Conservation (phyloP, 2,888 invertebrate genomes). For the Cryptus armator region DNA sequence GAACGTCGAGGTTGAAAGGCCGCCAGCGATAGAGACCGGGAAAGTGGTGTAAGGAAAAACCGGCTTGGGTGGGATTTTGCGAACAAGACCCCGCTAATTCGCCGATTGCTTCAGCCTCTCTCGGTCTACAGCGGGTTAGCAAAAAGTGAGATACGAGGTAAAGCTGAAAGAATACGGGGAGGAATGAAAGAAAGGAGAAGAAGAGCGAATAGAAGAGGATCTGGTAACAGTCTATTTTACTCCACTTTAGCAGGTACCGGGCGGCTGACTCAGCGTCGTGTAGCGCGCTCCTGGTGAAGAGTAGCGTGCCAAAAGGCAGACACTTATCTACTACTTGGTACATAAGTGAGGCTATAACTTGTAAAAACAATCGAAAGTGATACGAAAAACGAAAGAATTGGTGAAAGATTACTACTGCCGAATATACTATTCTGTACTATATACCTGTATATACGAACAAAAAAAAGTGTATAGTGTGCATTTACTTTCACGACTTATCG, state of each 20-base stretch:
- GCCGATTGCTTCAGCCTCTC: conserved; percentile 72
- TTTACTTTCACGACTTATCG: too few species aligned
- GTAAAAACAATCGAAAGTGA: conserved; percentile 1
- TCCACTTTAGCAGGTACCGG: conserved; percentile 22
- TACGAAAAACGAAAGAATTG: neutral
- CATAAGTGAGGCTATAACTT: conserved; percentile 10
- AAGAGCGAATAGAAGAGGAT: conserved; percentile 16
- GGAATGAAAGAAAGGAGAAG: conserved; percentile 6
- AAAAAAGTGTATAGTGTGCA: too few species aligned
- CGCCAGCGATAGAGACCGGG: conserved; percentile 19
- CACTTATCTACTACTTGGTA: conserved; percentile 8
- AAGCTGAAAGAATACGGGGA: neutral
- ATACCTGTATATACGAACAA: neutral
- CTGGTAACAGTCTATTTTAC: conserved; percentile 38
- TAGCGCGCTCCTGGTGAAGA: neutral
- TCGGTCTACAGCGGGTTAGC: neutral
- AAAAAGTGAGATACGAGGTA: conserved; percentile 36
- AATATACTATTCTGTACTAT: neutral
- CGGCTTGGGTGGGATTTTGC: conserved; percentile 38
- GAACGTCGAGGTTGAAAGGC: conserved; percentile 32
- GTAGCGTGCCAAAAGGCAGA: neutral
- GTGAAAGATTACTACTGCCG: neutral
- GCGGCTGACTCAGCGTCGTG: conserved; percentile 33
- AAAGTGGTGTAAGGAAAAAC: conserved; percentile 46
- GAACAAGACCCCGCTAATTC: conserved; percentile 78